Evolutionary conservation across 2,113 vertebrate genomes (phyloP), one percentile per base, ranked within the genome.

Genomic region (Potamarius usumacintae): DNA sequence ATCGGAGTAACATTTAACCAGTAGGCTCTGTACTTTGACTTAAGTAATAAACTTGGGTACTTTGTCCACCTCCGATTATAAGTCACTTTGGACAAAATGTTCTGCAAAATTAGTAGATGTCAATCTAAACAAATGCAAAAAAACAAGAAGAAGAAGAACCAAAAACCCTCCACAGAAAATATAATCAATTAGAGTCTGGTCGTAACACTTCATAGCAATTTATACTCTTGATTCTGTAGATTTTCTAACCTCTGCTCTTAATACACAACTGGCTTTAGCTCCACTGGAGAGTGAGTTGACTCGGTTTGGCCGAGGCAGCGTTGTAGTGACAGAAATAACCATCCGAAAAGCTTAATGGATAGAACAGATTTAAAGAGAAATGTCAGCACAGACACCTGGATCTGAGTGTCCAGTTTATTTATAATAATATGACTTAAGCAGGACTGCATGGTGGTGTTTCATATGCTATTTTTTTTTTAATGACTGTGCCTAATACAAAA

Each of bases 361-460:
- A 48, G 63, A 74, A 86, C 30, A 78, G 84, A 86, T 79, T 83
- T 83, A 20, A 78, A 30, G 53, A 83, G 63, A 87, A 81, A 82
- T 85, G 67, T 72, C 69, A 74, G 34, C 15, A 34, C 18, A 20
- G 71, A 67, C 81, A 69, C 58, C 30, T 53, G 48, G 25, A 84
- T 83, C 25, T 79, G 84, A 86, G 58, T 67, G 2, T 82, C 17
- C 50, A 58, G 25, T 86, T 78, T n/a, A 57, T 67, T 72, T 60
- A 17, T 87, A 58, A 27, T 57, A 25, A 34, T 72, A 18, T 30
- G 42, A 58, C 57, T 65, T 53, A 53, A 53, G 25, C 71, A 72
- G 7, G 2, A 48, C 7, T 14, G 22, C 74, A 14, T 77, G 74
- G 50, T 53, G 50, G 14, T 77, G 48, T 77, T 72, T 72, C 71